Percentiles rank a stretch among this genome's conserved stretches.
Evolutionary conservation across 2,113 vertebrate species (phyloP).

Genomic region (Misgurnus mizolepis): DNA sequence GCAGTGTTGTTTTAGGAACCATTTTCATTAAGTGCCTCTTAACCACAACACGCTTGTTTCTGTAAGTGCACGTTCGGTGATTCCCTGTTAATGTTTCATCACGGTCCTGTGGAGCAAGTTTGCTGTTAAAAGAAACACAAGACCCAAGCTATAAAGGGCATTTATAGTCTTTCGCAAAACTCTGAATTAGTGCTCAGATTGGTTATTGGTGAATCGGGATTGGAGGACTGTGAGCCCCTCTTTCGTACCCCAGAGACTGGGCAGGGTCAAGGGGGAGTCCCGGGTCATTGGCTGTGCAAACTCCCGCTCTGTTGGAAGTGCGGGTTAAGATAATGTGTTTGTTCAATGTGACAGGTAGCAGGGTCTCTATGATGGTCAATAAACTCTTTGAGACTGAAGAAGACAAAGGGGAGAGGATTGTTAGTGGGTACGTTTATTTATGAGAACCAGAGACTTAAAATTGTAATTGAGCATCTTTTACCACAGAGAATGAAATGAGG

Average conservation of each 20-base stretch:
- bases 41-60: background rate
- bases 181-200: background rate
- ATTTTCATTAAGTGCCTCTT: background rate
- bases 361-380: constrained; percentile 39
- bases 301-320: constrained; percentile 65
- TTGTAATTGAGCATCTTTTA: background rate
- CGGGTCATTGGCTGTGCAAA: constrained; percentile 82
- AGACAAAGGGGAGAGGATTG: background rate
- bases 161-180: background rate
- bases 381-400: constrained; percentile 6
- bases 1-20: background rate
- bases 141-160: background rate
- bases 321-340: constrained; percentile 79
- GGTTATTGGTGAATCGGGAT: background rate
- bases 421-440: background rate
- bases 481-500: background rate
- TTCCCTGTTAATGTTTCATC: background rate
- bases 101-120: background rate
- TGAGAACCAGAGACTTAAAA: background rate
- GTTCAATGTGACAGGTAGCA: constrained; percentile 62
- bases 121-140: background rate
- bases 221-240: constrained; percentile 68
- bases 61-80: background rate
- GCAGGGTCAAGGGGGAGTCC: constrained; percentile 86
- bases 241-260: constrained; percentile 51